Evolutionary conservation across 2,797 vertebrate species (phyloP).

Genomic region (Phalanger gymnotis): DNA sequence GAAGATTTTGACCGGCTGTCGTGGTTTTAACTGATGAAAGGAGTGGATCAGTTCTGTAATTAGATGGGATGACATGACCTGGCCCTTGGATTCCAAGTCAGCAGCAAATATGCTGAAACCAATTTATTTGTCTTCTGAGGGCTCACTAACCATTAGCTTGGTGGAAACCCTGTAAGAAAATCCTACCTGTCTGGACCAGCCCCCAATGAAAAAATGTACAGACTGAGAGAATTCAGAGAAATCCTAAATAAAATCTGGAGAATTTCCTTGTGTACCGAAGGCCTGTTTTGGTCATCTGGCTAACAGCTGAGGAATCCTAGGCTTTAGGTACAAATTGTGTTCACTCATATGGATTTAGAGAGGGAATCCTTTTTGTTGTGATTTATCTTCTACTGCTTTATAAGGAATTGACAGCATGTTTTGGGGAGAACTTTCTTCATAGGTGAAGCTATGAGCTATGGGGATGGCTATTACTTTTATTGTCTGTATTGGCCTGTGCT

Average conservation of each 20-base stretch:
- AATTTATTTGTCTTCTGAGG: neutral
- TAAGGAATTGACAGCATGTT: no score
- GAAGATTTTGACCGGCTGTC: neutral
- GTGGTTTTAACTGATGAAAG: neutral
- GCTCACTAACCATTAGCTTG: neutral
- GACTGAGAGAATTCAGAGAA: neutral
- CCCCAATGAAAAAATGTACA: neutral
- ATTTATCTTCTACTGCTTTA: neutral
- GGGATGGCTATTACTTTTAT: neutral
- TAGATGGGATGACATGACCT: neutral
- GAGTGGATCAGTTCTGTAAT: neutral
- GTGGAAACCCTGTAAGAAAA: neutral
- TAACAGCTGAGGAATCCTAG: neutral
- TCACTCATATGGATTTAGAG: neutral
- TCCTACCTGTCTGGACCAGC: neutral
- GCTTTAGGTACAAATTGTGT: neutral
- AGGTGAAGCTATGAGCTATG: neutral
- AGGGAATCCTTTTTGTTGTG: neutral
- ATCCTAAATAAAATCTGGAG: neutral
- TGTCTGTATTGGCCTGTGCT: constrained; percentile 20
- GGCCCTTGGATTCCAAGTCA: neutral
- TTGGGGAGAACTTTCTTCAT: neutral
- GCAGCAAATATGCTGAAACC: neutral
- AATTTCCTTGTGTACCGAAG: neutral
- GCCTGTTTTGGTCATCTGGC: neutral